Conservation (phyloP, 2,113 vertebrate genomes). For the Gavia stellata region DNA sequence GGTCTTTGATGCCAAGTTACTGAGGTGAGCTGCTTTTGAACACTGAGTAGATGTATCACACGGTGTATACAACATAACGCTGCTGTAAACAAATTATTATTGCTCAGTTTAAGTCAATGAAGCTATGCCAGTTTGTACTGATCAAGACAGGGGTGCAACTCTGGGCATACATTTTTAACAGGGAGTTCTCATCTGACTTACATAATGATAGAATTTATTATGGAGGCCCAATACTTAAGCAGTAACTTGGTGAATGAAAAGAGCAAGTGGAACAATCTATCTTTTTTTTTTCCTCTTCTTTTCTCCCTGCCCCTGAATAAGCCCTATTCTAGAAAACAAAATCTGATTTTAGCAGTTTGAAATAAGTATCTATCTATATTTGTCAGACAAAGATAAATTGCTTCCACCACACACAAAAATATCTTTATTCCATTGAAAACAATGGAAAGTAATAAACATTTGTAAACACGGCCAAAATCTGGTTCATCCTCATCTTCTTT, state of each 20-base stretch:
- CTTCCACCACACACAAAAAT: background rate
- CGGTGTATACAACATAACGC: accelerated
- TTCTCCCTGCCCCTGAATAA: background rate
- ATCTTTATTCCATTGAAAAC: background rate
- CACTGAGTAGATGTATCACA: background rate
- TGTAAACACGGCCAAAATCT: background rate
- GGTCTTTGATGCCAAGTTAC: slow-evolving; percentile 90
- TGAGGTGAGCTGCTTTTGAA: slow-evolving; percentile 79
- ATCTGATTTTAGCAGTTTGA: background rate
- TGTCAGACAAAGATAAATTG: background rate
- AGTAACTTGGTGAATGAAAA: background rate
- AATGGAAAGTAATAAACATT: background rate
- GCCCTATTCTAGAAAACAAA: background rate
- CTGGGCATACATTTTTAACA: accelerated
- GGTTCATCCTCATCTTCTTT: background rate
- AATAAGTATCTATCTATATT: background rate
- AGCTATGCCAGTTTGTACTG: background rate
- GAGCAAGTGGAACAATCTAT: background rate
- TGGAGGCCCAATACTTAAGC: background rate
- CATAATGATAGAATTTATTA: background rate
- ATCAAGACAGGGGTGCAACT: background rate
- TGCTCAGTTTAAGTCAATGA: background rate
- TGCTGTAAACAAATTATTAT: background rate
- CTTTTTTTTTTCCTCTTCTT: too few species aligned
- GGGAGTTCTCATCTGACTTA: background rate